Conservation (phyloP, 2,113 vertebrate genomes). For the Phalacrocorax carbo region DNA sequence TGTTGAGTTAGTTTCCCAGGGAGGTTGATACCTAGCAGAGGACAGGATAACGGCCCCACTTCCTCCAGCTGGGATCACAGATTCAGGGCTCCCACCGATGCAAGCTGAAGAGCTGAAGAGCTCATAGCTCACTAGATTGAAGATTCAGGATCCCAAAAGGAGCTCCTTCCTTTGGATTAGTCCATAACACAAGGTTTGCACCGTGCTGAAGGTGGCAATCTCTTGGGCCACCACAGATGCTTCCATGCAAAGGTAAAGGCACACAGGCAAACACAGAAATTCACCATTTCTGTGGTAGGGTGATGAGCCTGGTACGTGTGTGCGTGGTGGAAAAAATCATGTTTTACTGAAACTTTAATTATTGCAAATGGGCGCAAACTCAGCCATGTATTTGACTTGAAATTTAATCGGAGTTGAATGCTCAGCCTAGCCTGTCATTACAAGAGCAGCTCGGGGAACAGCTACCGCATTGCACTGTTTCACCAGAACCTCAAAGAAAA, state of each 20-base stretch:
- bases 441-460: background rate
- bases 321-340: accelerated
- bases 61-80: background rate
- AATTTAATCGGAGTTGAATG: background rate
- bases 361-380: background rate
- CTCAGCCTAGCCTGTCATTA: background rate
- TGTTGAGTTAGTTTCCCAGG: background rate
- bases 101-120: background rate
- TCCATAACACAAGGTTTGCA: background rate
- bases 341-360: background rate
- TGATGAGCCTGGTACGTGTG: accelerated
- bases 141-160: background rate
- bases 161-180: background rate
- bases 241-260: background rate
- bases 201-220: background rate
- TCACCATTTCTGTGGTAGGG: background rate
- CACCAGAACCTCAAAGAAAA: background rate
- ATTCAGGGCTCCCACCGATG: background rate
- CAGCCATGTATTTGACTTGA: background rate
- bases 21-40: background rate
- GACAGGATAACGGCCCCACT: background rate
- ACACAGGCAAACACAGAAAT: background rate
- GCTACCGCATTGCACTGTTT: background rate
- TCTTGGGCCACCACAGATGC: background rate
- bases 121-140: background rate